phyloP scores from a whole-genome alignment of 2,888 invertebrate species.

The Xylota sylvarum region DNA sequence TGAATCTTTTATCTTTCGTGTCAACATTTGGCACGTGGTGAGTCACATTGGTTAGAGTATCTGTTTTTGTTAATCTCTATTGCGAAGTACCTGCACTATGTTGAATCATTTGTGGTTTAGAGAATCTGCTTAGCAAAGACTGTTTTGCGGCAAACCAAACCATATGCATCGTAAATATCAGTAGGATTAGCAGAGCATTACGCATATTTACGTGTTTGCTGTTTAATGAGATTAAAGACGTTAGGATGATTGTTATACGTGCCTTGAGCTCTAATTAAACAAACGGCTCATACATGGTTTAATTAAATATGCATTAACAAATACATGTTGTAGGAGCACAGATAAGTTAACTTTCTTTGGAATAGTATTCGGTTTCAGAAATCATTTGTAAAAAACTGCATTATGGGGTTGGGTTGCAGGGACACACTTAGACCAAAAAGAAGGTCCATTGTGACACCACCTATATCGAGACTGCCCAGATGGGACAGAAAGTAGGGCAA shows the following conservation, averaged over 20 bases:
- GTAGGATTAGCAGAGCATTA: neutral
- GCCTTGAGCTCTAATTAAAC: neutral
- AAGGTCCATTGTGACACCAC: no score
- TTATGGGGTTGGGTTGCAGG: no score
- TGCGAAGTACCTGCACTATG: neutral
- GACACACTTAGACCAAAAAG: no score
- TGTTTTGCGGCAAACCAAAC: neutral
- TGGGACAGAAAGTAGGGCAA: no score
- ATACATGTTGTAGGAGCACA: neutral
- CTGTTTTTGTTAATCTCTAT: slow-evolving; percentile 10
- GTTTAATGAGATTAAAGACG: neutral
- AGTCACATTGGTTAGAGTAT: neutral
- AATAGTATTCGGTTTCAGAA: no score
- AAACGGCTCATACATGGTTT: neutral
- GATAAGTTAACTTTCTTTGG: no score
- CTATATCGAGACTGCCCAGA: no score
- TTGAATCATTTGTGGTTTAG: slow-evolving; percentile 14
- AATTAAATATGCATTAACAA: neutral
- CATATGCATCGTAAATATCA: neutral
- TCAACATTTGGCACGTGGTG: slow-evolving; percentile 1
- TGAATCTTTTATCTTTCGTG: neutral
- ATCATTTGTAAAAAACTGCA: no score
- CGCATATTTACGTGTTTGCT: neutral
- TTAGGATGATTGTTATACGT: neutral
- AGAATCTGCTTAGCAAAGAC: neutral